Percentiles rank a stretch among this genome's conserved stretches.
phyloP scores from a whole-genome alignment of 2,888 invertebrate genomes.

The Cryptophagus acutangulus region DNA sequence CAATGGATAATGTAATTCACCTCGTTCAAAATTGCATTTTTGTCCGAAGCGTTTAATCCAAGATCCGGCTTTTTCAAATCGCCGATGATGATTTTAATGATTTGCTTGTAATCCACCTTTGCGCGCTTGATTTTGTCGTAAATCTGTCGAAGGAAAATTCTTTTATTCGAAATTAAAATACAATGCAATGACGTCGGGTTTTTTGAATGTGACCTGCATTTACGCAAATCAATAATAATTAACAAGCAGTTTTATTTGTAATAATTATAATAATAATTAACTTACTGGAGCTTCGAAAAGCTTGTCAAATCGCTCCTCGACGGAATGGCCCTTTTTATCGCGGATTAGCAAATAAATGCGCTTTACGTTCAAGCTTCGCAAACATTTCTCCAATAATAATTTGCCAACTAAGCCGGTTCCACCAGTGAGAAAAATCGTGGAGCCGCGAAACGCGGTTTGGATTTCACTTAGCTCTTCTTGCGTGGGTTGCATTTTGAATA shows the following conservation, averaged over 20 bases:
- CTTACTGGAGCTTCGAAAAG: constrained; percentile 18
- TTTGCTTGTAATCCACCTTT: no score
- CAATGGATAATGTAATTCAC: constrained; percentile 64
- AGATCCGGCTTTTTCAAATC: background rate
- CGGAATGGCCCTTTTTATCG: constrained; percentile 27
- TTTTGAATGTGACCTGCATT: no score
- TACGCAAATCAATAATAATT: no score
- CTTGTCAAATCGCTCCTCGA: constrained; percentile 27
- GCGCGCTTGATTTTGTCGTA: no score
- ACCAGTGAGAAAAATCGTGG: constrained; percentile 4
- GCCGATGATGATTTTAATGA: no score
- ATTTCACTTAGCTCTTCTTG: background rate
- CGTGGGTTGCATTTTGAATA: no score
- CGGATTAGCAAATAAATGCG: constrained; percentile 28
- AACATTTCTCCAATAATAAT: constrained; percentile 18
- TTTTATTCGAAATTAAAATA: no score
- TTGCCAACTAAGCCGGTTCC: constrained; percentile 12
- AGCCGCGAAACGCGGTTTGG: background rate
- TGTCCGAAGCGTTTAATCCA: constrained; percentile 36
- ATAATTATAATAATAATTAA: no score
- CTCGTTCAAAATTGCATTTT: constrained; percentile 47
- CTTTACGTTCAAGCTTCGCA: constrained; percentile 22
- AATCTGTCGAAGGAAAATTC: no score
- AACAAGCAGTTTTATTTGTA: no score
- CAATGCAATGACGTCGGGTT: no score